phyloP scores from a whole-genome alignment of 2,888 invertebrate species.

The Sesamia inferens region DNA sequence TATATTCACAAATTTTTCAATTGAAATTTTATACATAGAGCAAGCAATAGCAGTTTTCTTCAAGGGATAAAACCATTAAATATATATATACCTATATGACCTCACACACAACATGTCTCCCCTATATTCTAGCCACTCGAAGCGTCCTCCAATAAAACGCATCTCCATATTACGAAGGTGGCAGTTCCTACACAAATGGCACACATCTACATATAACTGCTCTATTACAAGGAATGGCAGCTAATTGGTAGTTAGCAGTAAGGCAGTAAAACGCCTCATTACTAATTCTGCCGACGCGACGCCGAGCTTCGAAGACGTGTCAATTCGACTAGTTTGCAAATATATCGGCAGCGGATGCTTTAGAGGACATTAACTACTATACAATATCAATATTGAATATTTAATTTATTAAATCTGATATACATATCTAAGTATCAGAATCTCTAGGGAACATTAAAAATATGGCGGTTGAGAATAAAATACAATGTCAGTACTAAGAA shows the following conservation, averaged over 20 bases:
- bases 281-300: conserved; percentile 49
- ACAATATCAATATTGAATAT: conserved; percentile 54
- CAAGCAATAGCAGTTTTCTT: background rate
- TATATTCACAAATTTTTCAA: background rate
- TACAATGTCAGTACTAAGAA: background rate
- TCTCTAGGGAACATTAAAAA: conserved; percentile 27
- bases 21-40: background rate
- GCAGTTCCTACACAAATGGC: conserved; percentile 19
- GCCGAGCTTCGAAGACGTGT: conserved; percentile 52
- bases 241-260: conserved; percentile 60
- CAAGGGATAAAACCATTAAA: conserved; percentile 27
- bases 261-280: conserved; percentile 44
- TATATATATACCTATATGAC: conserved; percentile 10
- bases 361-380: conserved; percentile 41
- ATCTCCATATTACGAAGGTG: conserved; percentile 38
- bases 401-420: conserved; percentile 30
- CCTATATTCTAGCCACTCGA: conserved; percentile 22
- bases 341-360: conserved; percentile 72
- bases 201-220: conserved; percentile 34
- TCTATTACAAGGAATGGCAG: conserved; percentile 46
- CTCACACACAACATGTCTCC: conserved; percentile 5
- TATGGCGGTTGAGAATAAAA: conserved; percentile 31
- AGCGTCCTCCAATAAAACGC: conserved; percentile 29
- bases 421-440: conserved; percentile 19
- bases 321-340: conserved; percentile 72